Evolutionary conservation across 1,140 invertebrate genomes (phyloP), one percentile per base, ranked within the genome.

Genomic region (Pollicipes pollicipes): DNA sequence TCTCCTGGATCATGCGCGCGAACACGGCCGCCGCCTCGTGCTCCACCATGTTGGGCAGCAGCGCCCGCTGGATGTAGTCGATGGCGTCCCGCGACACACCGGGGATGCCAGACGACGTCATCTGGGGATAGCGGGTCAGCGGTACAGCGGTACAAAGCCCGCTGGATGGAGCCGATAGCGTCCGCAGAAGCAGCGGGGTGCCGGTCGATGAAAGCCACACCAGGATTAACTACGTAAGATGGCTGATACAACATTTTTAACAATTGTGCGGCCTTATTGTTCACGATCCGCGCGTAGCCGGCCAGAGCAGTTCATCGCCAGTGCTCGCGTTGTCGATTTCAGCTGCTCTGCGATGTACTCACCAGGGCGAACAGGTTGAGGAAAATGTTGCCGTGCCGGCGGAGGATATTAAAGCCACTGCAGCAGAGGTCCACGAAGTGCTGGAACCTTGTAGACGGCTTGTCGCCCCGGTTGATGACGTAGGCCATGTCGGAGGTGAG

Each of bases 401-500:
- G 85, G n/a, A 99, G 87, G 74, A 97, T 88, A 79, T 98, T 98
- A 80, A 98, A 98, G 0, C 95, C 95, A 70, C 73, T 88, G 78
- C 95, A 98, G 80, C 96, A 99, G 26, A 97, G 82, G 81, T 99
- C 97, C 13, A 99, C 91, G 81, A 99, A 99, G 77, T 93, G 87
- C 80, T 99, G 97, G 80, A 98, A 99, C 73, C 89, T 88, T 73
- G 90, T 88, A 2, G 92, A 93, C 26, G 91, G 91, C 75, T 93
- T 88, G 77, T 97, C 95, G 3, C 95, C 93, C 70, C 94, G 93
- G 80, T 99, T 99, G 74, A 99, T 99, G 3, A 99, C 96, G 83
- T 96, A 98, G 2, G 90, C 95, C 97, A 99, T 99, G 79, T 99
- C 97, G 26, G 93, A 90, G 0, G 97, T 98, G 68, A 99, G 81